Conservation (phyloP, 2,888 invertebrate species). For the Calliopum simillimum region DNA sequence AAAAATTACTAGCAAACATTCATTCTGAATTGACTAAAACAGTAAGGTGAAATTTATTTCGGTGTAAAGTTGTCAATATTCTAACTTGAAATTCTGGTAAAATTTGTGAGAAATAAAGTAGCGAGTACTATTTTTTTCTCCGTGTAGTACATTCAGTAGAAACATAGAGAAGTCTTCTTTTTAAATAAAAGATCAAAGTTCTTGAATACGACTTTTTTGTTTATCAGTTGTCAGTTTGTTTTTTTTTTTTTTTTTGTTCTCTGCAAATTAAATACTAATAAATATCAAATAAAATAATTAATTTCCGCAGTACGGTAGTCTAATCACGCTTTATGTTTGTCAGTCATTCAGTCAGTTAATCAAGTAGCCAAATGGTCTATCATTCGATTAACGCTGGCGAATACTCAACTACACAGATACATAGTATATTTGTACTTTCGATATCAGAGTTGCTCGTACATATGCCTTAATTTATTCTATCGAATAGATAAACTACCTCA, state of each 20-base stretch:
- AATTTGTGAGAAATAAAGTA: no score
- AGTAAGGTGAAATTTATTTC: no score
- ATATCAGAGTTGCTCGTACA: background rate
- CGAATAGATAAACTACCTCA: constrained; percentile 27
- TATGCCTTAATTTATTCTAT: constrained; percentile 27
- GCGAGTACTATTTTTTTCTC: no score
- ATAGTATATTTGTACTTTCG: constrained; percentile 30
- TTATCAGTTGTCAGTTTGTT: background rate
- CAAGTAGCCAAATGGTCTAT: background rate
- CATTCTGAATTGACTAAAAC: no score
- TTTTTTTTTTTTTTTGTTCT: no score
- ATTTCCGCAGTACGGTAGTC: constrained; percentile 4
- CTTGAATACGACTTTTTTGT: no score
- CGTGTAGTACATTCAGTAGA: no score
- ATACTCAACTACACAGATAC: constrained; percentile 16
- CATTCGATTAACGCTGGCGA: constrained; percentile 6
- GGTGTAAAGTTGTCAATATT: no score
- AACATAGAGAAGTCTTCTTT: no score
- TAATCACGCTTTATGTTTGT: background rate
- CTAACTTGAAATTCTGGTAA: no score
- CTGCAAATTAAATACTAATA: constrained; percentile 24
- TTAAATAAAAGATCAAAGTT: no score
- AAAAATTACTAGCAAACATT: no score
- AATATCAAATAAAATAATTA: constrained; percentile 17
- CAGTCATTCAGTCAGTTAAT: constrained; percentile 11